These are phyloP conservation scores for Iphiclides podalirius DNA, from an alignment of 2,888 invertebrate species.

Conservation along the genomic window DNA sequence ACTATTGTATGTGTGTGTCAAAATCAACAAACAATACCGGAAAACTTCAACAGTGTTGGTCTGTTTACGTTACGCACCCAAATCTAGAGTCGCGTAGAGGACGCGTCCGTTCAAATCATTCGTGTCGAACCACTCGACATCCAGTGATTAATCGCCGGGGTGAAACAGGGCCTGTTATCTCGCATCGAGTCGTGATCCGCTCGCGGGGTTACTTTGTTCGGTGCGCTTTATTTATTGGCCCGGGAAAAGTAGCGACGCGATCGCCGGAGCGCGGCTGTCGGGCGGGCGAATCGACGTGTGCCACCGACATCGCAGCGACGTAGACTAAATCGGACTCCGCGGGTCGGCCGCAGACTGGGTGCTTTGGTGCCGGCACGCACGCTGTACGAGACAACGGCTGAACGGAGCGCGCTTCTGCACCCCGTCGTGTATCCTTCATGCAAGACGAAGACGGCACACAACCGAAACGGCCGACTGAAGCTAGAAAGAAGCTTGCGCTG, in stretches of 20 bases:
- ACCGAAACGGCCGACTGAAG: slow-evolving; percentile 30
- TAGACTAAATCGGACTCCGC: slow-evolving; percentile 55
- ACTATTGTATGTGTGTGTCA: slow-evolving; percentile 40
- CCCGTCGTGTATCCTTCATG: slow-evolving; percentile 38
- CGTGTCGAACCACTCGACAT: slow-evolving; percentile 51
- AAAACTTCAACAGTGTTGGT: slow-evolving; percentile 65
- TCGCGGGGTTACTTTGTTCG: slow-evolving; percentile 62
- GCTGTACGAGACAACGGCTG: slow-evolving; percentile 45
- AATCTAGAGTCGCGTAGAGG: slow-evolving; percentile 55
- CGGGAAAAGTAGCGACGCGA: slow-evolving; percentile 63
- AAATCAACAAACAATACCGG: slow-evolving; percentile 59
- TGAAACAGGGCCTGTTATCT: slow-evolving; percentile 61
- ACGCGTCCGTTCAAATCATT: slow-evolving; percentile 53
- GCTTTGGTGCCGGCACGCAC: slow-evolving; percentile 50
- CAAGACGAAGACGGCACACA: slow-evolving; percentile 54
- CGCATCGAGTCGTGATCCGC: slow-evolving; percentile 68
- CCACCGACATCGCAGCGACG: slow-evolving; percentile 65
- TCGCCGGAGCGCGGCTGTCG: slow-evolving; percentile 52
- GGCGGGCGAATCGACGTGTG: slow-evolving; percentile 55
- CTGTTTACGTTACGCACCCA: slow-evolving; percentile 65
- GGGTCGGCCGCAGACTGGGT: slow-evolving; percentile 35
- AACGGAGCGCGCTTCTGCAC: slow-evolving; percentile 45
- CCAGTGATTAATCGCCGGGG: slow-evolving; percentile 61
- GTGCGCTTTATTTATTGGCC: slow-evolving; percentile 68
- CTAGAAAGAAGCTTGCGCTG: slow-evolving; percentile 48